Conservation (phyloP, 2,113 vertebrate genomes). For the Nothocercus julius region DNA sequence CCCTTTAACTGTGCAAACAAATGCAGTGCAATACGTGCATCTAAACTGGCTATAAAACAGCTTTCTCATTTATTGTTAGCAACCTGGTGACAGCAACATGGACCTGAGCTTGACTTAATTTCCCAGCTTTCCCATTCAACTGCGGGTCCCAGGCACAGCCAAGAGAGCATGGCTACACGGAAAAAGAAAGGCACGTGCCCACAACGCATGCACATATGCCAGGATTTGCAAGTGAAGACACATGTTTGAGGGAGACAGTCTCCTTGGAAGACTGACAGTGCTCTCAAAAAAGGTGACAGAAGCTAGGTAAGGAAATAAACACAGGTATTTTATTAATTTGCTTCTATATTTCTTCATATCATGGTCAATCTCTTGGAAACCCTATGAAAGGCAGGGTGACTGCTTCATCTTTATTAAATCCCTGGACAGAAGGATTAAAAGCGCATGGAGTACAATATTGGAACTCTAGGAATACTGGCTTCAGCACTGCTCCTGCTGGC, state of each 20-base stretch:
- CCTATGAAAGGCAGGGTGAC: not conserved
- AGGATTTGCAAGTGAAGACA: not conserved
- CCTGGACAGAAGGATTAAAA: not conserved
- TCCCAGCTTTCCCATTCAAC: not conserved
- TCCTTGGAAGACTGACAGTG: not conserved
- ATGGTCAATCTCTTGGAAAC: not conserved
- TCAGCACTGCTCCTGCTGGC: not conserved
- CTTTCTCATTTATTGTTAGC: not conserved
- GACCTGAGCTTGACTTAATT: not conserved
- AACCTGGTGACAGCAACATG: not conserved
- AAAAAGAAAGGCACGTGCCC: not conserved
- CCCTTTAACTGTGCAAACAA: not conserved
- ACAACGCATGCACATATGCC: rapidly evolving
- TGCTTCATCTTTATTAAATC: not conserved
- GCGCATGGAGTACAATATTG: not conserved
- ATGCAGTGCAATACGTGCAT: not conserved
- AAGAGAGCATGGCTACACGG: not conserved
- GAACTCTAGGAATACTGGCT: not conserved
- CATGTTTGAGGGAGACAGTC: not conserved
- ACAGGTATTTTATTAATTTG: not conserved
- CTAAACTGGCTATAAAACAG: not conserved
- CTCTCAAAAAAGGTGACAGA: not conserved
- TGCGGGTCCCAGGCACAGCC: not conserved
- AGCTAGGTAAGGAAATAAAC: not conserved
- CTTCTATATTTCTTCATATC: not conserved